These are phyloP conservation scores for Acrocephalus scirpaceus DNA, from an alignment of 2,797 vertebrate species.

Conservation along the genomic window DNA sequence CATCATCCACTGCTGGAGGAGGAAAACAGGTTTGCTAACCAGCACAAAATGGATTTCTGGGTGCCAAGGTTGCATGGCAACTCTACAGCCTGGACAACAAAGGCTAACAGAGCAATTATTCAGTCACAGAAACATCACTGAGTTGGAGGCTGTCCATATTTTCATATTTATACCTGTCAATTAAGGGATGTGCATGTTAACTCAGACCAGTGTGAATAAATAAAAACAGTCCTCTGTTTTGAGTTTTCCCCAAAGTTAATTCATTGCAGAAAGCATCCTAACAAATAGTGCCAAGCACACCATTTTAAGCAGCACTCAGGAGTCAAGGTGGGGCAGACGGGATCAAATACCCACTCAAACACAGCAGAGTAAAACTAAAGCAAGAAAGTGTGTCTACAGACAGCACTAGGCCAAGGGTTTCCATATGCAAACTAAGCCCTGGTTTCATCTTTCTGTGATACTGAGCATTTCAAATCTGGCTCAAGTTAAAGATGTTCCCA, in stretches of 20 bases:
- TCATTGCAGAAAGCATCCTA: not conserved
- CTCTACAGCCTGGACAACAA: not conserved
- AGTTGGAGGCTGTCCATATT: accelerated
- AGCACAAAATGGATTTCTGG: not conserved
- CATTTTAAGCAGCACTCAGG: not conserved
- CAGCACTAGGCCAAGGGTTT: not conserved
- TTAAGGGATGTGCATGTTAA: not conserved
- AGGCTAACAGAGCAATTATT: not conserved
- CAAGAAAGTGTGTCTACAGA: not conserved
- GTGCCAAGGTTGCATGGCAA: not conserved
- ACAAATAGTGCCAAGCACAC: not conserved
- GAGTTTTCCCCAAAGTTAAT: not conserved
- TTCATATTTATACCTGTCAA: not conserved
- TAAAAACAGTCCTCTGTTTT: not conserved
- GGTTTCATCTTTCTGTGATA: not conserved
- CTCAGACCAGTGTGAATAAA: not conserved
- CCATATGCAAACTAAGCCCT: not conserved
- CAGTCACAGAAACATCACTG: accelerated
- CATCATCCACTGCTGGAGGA: not conserved
- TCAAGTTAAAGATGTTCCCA: not conserved
- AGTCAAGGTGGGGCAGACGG: not conserved
- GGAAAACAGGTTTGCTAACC: not conserved
- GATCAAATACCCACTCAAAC: not conserved
- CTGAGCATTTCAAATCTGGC: not conserved
- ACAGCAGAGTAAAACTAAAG: not conserved